Evolutionary conservation across 2,888 invertebrate genomes (phyloP).

Genomic region (Sepiola atlantica): DNA sequence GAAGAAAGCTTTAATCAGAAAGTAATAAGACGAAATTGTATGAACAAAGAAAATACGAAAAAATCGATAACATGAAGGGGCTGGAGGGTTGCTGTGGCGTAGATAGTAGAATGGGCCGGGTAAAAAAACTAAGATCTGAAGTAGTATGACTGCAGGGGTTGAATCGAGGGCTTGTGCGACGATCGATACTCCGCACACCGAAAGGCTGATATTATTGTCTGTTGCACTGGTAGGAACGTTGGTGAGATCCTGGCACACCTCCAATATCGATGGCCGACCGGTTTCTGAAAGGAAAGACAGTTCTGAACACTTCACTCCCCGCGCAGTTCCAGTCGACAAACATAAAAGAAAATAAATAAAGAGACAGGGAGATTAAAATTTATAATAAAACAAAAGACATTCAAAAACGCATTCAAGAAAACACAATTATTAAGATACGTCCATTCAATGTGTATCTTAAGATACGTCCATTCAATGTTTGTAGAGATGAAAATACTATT

Average conservation of each 20-base stretch:
- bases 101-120: not conserved
- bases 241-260: not conserved
- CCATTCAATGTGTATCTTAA: not conserved
- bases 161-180: not conserved
- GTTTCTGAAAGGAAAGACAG: not conserved
- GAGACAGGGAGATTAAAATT: not conserved
- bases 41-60: not conserved
- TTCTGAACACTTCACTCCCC: not conserved
- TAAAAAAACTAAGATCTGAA: not conserved
- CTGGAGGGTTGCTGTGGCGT: not conserved
- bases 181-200: not conserved
- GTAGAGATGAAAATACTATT: not conserved
- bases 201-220: not conserved
- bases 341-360: not conserved
- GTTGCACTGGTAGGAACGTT: not conserved
- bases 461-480: not conserved
- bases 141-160: not conserved
- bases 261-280: not conserved
- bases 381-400: not conserved
- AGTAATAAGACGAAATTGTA: not conserved
- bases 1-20: not conserved
- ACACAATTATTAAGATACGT: not conserved
- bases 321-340: not conserved
- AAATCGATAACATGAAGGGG: not conserved
- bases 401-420: not conserved